A percentile compares a stretch with the other conserved stretches of the same genome.
These are phyloP conservation scores for Brachyptera putata DNA, from an alignment of 2,888 invertebrate species.

Conservation along the genomic window DNA sequence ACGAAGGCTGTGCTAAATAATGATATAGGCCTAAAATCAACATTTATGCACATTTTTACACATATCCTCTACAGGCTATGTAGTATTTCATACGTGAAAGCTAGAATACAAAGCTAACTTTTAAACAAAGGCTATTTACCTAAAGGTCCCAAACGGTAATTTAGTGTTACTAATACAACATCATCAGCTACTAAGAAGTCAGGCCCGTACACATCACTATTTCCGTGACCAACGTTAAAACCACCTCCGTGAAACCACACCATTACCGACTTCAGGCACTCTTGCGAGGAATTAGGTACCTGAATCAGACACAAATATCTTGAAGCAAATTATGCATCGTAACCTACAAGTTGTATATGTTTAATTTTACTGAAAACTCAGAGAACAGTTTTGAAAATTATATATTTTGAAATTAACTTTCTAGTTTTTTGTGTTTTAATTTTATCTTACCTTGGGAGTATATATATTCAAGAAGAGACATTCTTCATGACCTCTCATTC, in stretches of 20 bases:
- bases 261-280: conserved; percentile 43
- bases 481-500: conserved; percentile 41
- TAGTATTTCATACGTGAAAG: too few species aligned
- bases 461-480: conserved; percentile 49
- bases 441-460: conserved; percentile 43
- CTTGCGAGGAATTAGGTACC: conserved; percentile 20
- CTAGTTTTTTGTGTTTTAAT: not conserved
- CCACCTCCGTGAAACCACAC: conserved; percentile 52
- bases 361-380: too few species aligned
- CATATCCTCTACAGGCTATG: too few species aligned
- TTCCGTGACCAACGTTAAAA: conserved; percentile 38
- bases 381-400: not conserved
- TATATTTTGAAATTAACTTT: not conserved
- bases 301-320: not conserved
- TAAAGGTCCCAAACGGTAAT: conserved; percentile 30
- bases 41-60: too few species aligned
- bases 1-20: too few species aligned
- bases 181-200: conserved; percentile 31
- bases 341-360: not conserved
- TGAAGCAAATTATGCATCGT: too few species aligned
- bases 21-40: too few species aligned
- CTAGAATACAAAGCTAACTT: too few species aligned
- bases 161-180: conserved; percentile 22
- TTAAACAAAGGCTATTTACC: conserved; percentile 18
- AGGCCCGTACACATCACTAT: conserved; percentile 25